phyloP scores from a whole-genome alignment of 2,888 invertebrate genomes.

The Synanthedon formicaeformis region DNA sequence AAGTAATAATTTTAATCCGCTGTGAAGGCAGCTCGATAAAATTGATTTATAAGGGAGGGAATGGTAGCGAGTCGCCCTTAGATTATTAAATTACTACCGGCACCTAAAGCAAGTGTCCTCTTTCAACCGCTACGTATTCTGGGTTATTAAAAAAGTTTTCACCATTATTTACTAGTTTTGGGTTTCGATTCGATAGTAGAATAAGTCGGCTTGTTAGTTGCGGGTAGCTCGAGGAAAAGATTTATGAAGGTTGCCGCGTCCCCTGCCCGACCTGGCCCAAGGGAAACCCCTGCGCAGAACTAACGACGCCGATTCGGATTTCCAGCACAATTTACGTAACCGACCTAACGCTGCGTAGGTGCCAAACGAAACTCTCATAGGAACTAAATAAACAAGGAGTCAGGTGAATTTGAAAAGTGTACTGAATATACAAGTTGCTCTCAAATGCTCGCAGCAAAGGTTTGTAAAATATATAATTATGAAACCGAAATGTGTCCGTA shows the following conservation, averaged over 20 bases:
- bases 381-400: slow-evolving; percentile 47
- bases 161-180: slow-evolving; percentile 42
- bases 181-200: slow-evolving; percentile 23
- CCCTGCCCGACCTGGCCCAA: slow-evolving; percentile 51
- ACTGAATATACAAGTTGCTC: too few species aligned
- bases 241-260: slow-evolving; percentile 61
- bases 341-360: slow-evolving; percentile 26
- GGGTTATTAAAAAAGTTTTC: slow-evolving; percentile 55
- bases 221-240: slow-evolving; percentile 58
- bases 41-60: slow-evolving; percentile 38
- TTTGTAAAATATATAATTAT: too few species aligned
- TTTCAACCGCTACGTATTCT: slow-evolving; percentile 37
- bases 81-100: slow-evolving; percentile 45
- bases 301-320: slow-evolving; percentile 65
- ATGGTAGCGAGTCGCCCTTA: slow-evolving; percentile 36
- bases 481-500: too few species aligned
- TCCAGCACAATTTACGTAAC: slow-evolving; percentile 62
- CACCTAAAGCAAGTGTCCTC: slow-evolving; percentile 28
- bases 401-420: slow-evolving; percentile 34
- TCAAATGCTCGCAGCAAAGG: too few species aligned
- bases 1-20: slow-evolving; percentile 41
- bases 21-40: slow-evolving; percentile 39
- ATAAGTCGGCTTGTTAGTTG: slow-evolving; percentile 55
- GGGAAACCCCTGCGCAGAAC: slow-evolving; percentile 52
- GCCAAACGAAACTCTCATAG: slow-evolving; percentile 41